Base-by-base conservation (phyloP, 2,113 vertebrate genomes). In the Pollimyrus isidori region DNA sequence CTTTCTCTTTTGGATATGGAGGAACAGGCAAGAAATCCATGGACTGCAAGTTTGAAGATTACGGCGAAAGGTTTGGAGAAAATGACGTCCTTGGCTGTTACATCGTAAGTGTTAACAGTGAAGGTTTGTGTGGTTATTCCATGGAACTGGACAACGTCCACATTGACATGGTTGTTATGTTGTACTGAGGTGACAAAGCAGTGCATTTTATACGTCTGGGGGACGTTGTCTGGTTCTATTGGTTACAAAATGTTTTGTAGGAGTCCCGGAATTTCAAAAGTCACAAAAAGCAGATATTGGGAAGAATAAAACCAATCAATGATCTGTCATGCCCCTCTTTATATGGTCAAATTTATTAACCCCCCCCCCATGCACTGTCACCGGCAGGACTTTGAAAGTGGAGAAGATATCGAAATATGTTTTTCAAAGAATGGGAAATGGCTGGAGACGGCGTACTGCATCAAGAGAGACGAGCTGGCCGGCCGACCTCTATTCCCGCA, bases 11-110 rank as follows among this genome's bases (percentile, higher is more conserved):
- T 4, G 97, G 96, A 50, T 97, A 95, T 4, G 96, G 96, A 48
- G 97, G 96, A 87, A 97, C 96, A 13, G 96, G 94, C 62, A 97
- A 96, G 93, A 97, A 96, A 88, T 97, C 96, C 10, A 93, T 92
- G 7, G 94, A 94, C 91, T 95, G 95, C 92, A 95, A 95, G 13
- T 97, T 97, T 69, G 96, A 97, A 58, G 96, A 95, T 90, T 97
- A 96, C 0, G 96, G 97, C 4, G 96, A 97, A 91, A 92, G 93
- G 39, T 97, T 97, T 88, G 90, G 93, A 7, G 96, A 97, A 91
- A 96, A 97, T 30, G 96, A 97, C n/a, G 95, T 97, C 90, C 94
- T 97, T 35, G 95, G 96, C 26, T 97, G 96, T 90, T 94, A 95
- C 90, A 94, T 93, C 84, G 97, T 97, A 92, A 95, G 96, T 93